A percentile compares a stretch with the other conserved stretches of the same genome.
Evolutionary conservation across 2,113 vertebrate species (phyloP).

Genomic region (Pteronura brasiliensis): DNA sequence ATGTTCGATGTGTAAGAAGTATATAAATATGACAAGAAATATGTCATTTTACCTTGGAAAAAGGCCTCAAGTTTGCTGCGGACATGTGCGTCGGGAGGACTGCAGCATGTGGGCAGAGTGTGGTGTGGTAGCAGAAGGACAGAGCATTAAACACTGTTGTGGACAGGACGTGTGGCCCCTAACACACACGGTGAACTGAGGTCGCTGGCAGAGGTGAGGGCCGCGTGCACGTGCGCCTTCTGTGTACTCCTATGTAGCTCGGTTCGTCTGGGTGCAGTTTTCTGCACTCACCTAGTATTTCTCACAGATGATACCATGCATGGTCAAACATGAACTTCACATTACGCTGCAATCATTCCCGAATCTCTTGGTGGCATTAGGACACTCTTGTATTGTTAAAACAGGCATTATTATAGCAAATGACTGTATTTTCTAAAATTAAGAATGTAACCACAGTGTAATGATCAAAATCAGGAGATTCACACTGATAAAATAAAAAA

Average conservation of each 20-base stretch:
- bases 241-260: not conserved
- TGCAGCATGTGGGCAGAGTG: not conserved
- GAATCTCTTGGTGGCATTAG: not conserved
- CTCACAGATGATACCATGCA: not conserved
- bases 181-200: not conserved
- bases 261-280: not conserved
- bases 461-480: constrained; percentile 47
- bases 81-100: not conserved
- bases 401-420: not conserved
- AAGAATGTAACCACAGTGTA: not conserved
- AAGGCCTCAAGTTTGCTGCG: not conserved
- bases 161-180: not conserved
- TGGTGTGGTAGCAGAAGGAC: not conserved
- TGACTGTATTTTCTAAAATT: not conserved
- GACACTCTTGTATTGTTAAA: not conserved
- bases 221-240: not conserved
- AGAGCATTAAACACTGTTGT: not conserved
- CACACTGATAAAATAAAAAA: not conserved
- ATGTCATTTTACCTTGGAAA: not conserved
- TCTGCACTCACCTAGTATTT: not conserved
- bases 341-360: not conserved
- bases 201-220: not conserved
- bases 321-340: constrained; percentile 16
- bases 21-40: not conserved
- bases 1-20: not conserved